Conservation (phyloP, 1,140 invertebrate genomes). For the Trichogramma pretiosum region DNA sequence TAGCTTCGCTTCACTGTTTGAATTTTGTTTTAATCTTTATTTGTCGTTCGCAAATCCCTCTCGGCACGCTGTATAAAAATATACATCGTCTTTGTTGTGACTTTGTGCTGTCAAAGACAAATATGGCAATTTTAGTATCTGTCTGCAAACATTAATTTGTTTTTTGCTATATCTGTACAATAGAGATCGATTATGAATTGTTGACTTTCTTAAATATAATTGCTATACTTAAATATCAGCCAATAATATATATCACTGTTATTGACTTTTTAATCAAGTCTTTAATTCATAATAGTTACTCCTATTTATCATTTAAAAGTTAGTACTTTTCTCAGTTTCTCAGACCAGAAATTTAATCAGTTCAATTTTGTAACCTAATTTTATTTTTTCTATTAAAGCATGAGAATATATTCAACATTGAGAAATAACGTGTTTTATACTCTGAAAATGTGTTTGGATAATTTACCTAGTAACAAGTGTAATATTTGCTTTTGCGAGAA, state of each 20-base stretch:
- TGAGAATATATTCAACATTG: too few species aligned
- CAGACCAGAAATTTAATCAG: not conserved
- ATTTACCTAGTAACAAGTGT: too few species aligned
- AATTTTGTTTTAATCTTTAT: not conserved
- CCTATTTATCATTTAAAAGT: not conserved
- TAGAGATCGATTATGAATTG: slow-evolving; percentile 5
- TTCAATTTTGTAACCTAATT: too few species aligned
- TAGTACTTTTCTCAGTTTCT: not conserved
- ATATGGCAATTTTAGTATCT: slow-evolving; percentile 17
- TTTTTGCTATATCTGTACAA: too few species aligned
- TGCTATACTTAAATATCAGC: slow-evolving; percentile 2
- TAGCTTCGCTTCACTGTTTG: not conserved
- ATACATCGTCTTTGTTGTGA: slow-evolving; percentile 5
- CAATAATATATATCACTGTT: not conserved
- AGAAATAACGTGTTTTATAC: too few species aligned
- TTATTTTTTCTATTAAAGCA: too few species aligned
- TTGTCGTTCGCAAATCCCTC: not conserved
- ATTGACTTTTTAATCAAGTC: slow-evolving; percentile 7
- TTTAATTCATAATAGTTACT: not conserved
- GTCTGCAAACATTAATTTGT: slow-evolving; percentile 8
- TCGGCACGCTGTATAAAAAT: slow-evolving; percentile 13
- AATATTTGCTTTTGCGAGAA: too few species aligned
- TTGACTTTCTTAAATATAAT: slow-evolving; percentile 1
- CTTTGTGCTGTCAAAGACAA: slow-evolving; percentile 3
- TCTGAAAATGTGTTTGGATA: too few species aligned